Base-by-base conservation (phyloP, 1,140 invertebrate species). In the Drosophila ohnishii region DNA sequence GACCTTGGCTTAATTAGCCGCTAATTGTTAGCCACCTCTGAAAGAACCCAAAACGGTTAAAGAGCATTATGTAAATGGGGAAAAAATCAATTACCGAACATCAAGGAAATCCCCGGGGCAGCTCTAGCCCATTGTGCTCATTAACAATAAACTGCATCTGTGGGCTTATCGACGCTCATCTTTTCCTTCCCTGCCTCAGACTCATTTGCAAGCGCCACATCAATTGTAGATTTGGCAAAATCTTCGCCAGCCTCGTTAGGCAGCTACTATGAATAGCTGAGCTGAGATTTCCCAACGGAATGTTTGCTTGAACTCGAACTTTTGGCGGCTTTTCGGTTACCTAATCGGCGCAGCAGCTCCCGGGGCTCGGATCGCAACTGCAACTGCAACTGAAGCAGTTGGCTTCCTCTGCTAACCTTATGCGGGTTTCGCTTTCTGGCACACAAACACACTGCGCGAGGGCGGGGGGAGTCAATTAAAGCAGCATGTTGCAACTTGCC, bases 261-360 rank as follows among this genome's bases (percentile, higher is more conserved):
- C 44, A 30, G 30, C 34, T 4, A 16, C 39, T 4, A 5, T 40
- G 32, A 9, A 10, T 9, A 4, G 35, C 14, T 28, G 45, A 35
- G 37, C 71, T 57, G 44, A 78, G 73, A 55, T 76, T 76, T 76
- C 47, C 62, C 48, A 67, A 59, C 40, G 62, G 73, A 76, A 75
- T 77, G 65, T 88, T 84, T 58, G 70, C 84, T 80, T 89, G 84
- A 88, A 88, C 84, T 88, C 84, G 84, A 88, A 88, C 84, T 88
- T 89, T 88, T 88, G 73, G 47, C 63, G 60, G 55, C 60, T 55
- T 37, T 55, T 55, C 32, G 42, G 82, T 87, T 87, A 87, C 79
- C 83, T 87, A 87, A 87, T 88, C 76, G 35, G 60, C 64, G 34
- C 32, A 39, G 34, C 32, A 44, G 50, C 53, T 37, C 39, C 64